Base-by-base conservation (phyloP, 2,888 invertebrate species). In the Agrochola litura region DNA sequence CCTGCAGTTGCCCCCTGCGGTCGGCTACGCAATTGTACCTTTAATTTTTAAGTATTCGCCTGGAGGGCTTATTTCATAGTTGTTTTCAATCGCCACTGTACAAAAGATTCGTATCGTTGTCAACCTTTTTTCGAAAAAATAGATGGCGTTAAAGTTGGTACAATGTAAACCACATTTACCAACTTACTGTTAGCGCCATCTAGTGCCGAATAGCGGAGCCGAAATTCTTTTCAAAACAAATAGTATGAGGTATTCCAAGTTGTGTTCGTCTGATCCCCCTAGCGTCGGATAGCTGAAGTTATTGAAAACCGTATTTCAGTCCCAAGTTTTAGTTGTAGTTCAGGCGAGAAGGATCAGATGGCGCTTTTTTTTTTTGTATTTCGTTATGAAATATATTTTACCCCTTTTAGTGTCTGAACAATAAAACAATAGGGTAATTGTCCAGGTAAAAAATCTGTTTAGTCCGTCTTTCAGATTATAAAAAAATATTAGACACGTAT, bases 131-230 rank as follows among this genome's bases (percentile, higher is more conserved):
- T 8, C 4, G 1, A n/a, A 16, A 76, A 81, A 63, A 10, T 81
- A 77, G 77, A 77, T 77, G 81, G 73, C 63, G 81, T 37, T 80
- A 6, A 19, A 30, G 22, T 54, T 37, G 19, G n/a, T 22, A 52
- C 3, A 30, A n/a, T 43, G 19, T 49, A 79, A 70, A 25, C 25
- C 2, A 10, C 22, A 6, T 37, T 61, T 52, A 37, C 0, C 22
- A 16, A 22, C 9, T 16, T 14, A 14, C 6, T 25, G 10, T 22
- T 6, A 76, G 63, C 76, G 84, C 78, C 87, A 86, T 81, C 89
- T 88, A 75, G 69, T 75, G 79, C 25, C 64, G 79, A 86, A 90
- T 94, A 87, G 80, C 72, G 86, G 25, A 64, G 6, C 12, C 14
- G 0, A 37, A 5, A 30, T 10, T 22, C 1, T 49, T 14, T 49